Conservation (phyloP, 2,113 vertebrate species). For the Natator depressus region DNA sequence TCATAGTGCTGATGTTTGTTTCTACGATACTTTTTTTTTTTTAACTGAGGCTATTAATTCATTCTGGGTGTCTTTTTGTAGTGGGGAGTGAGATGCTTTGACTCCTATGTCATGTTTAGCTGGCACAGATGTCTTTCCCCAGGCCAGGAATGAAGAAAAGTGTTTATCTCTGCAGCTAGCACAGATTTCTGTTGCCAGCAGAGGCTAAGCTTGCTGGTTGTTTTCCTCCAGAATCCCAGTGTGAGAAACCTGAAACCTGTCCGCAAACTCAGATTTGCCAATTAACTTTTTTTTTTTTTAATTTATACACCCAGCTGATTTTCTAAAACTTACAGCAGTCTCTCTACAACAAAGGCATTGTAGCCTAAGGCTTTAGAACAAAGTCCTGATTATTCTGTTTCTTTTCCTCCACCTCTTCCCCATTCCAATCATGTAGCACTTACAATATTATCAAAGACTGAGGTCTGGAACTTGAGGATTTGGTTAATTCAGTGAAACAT, state of each 20-base stretch:
- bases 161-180: neutral
- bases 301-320: constrained; percentile 9
- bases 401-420: neutral
- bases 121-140: constrained; percentile 9
- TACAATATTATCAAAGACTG: neutral
- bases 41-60: constrained; percentile 38
- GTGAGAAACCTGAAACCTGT: constrained; percentile 11
- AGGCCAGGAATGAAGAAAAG: constrained; percentile 1
- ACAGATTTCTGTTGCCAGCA: neutral
- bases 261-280: constrained; percentile 9
- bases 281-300: constrained; percentile 10
- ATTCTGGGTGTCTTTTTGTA: constrained; percentile 36
- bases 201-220: neutral
- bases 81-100: neutral
- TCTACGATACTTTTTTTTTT: constrained; percentile 4
- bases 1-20: neutral
- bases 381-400: neutral
- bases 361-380: constrained; percentile 23
- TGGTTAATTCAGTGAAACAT: neutral
- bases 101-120: neutral
- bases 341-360: neutral
- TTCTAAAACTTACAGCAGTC: neutral
- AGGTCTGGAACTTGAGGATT: neutral
- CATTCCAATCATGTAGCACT: constrained; percentile 4
- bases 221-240: neutral